A percentile compares a stretch with the other conserved stretches of the same genome.
Conservation (phyloP, 2,797 vertebrate species). For the Xerus rutilus region DNA sequence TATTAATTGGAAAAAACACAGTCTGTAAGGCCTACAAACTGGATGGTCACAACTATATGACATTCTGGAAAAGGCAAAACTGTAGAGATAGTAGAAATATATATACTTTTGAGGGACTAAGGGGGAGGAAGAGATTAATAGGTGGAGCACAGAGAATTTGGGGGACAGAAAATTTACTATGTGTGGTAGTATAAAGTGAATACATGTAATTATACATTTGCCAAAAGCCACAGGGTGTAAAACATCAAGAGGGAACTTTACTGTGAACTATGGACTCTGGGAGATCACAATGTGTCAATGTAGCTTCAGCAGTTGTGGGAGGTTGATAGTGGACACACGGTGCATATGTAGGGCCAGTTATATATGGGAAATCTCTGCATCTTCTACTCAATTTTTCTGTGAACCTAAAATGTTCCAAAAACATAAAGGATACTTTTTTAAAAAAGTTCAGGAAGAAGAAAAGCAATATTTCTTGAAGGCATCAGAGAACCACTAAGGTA, state of each 20-base stretch:
- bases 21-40: background rate
- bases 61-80: background rate
- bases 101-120: background rate
- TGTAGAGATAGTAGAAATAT: background rate
- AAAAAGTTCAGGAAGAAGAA: background rate
- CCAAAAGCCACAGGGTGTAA: background rate
- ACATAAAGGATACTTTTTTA: background rate
- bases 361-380: background rate
- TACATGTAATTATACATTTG: background rate
- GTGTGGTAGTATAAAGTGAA: background rate
- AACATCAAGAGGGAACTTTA: background rate
- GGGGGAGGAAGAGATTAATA: background rate
- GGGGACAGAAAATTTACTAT: background rate
- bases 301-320: background rate
- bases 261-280: background rate
- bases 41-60: background rate
- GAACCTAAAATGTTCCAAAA: background rate
- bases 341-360: background rate
- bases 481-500: background rate
- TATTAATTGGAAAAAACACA: background rate
- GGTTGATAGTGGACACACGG: background rate
- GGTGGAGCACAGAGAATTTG: background rate
- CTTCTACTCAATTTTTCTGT: background rate
- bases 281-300: background rate
- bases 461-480: background rate